Percentiles rank a stretch among this genome's conserved stretches.
These are phyloP conservation scores for Eilema caniola DNA, from an alignment of 2,888 invertebrate genomes.

Conservation along the genomic window DNA sequence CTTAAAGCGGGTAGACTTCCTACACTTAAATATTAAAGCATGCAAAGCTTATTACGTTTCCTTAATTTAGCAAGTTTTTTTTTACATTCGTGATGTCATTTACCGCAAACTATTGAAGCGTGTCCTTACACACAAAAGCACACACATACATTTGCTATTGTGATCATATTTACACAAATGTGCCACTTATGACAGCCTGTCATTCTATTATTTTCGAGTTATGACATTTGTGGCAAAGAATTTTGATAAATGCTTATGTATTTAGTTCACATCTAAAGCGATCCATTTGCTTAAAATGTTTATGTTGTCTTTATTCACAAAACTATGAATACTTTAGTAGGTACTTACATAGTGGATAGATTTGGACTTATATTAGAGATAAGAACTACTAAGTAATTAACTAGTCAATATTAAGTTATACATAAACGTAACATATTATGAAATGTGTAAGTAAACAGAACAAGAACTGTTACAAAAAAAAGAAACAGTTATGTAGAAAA, in stretches of 20 bases:
- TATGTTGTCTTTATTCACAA: not conserved
- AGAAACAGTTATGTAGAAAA: not conserved
- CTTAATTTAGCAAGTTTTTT: constrained; percentile 2
- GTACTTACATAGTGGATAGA: not conserved
- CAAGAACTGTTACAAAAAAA: not conserved
- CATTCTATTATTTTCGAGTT: constrained; percentile 8
- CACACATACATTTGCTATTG: constrained; percentile 12
- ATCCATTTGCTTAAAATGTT: not conserved
- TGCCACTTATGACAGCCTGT: constrained; percentile 6
- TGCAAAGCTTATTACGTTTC: constrained; percentile 7
- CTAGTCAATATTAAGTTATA: not conserved
- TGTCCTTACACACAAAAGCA: constrained; percentile 18
- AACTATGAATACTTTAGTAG: not conserved
- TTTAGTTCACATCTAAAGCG: not conserved
- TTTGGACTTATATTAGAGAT: not conserved
- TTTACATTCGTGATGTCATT: constrained; percentile 27
- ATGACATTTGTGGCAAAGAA: constrained; percentile 18
- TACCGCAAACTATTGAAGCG: constrained; percentile 22
- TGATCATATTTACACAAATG: constrained; percentile 23
- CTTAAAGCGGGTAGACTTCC: constrained; percentile 14
- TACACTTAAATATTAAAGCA: constrained; percentile 6
- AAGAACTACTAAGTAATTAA: not conserved
- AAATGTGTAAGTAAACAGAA: not conserved
- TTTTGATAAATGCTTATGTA: constrained; percentile 7
- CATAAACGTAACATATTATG: not conserved